phyloP scores from a whole-genome alignment of 2,888 invertebrate genomes.

The Ophonus ardosiacus region DNA sequence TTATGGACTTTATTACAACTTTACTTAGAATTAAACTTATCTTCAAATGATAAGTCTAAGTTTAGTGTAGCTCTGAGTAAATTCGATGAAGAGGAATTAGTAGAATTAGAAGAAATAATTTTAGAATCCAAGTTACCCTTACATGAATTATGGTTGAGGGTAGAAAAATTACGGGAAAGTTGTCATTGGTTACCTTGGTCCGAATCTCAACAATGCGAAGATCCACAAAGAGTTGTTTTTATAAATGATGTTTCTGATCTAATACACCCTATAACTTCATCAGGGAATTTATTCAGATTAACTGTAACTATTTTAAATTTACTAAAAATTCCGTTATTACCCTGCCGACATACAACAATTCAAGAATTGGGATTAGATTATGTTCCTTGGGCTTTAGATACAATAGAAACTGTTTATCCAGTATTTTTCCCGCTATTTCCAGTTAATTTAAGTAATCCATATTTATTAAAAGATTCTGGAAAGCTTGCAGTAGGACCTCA shows the following conservation, averaged over 20 bases:
- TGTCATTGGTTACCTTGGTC: conserved; percentile 83
- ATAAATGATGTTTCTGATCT: conserved; percentile 82
- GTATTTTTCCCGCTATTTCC: conserved; percentile 73
- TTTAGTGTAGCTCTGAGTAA: conserved; percentile 68
- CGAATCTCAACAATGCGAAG: conserved; percentile 77
- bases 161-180: conserved; percentile 85
- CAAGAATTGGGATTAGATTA: conserved; percentile 74
- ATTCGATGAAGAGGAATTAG: conserved; percentile 76
- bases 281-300: conserved; percentile 80
- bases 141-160: conserved; percentile 85
- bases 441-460: conserved; percentile 71
- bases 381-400: conserved; percentile 76
- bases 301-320: conserved; percentile 79
- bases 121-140: conserved; percentile 82
- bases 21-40: conserved; percentile 83
- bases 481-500: conserved; percentile 80
- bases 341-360: conserved; percentile 75
- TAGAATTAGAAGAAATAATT: conserved; percentile 81
- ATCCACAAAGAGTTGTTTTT: conserved; percentile 83
- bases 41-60: conserved; percentile 71
- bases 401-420: conserved; percentile 77
- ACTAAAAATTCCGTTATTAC: conserved; percentile 80
- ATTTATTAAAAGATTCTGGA: conserved; percentile 74
- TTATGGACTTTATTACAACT: conserved; percentile 85
- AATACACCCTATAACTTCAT: conserved; percentile 82